phyloP scores from a whole-genome alignment of 2,888 invertebrate genomes.

The Seladonia tumulorum region DNA sequence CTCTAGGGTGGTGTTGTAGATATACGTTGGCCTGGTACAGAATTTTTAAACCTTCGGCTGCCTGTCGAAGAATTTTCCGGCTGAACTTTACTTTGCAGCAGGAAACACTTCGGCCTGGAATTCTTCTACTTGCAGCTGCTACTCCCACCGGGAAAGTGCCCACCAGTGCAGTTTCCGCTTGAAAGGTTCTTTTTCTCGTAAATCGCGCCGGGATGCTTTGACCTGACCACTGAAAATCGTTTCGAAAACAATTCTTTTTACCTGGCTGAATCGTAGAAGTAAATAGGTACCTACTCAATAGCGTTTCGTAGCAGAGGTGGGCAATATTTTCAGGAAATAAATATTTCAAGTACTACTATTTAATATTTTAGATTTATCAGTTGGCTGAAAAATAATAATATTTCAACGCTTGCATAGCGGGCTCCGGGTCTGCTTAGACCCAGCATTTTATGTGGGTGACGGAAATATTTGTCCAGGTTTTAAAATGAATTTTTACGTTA shows the following conservation, averaged over 20 bases:
- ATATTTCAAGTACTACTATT: neutral
- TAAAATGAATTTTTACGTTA: no score
- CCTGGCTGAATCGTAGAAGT: neutral
- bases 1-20: conserved; percentile 71
- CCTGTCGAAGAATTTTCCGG: conserved; percentile 56
- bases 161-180: neutral
- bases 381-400: neutral
- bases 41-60: conserved; percentile 61
- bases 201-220: conserved; percentile 4
- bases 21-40: conserved; percentile 56
- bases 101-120: conserved; percentile 46
- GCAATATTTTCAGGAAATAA: neutral
- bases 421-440: no score
- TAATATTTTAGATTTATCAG: neutral
- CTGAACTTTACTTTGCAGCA: conserved; percentile 42
- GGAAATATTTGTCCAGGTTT: no score
- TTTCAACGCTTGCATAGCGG: no score
- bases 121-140: conserved; percentile 22
- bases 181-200: neutral
- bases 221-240: neutral
- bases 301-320: neutral
- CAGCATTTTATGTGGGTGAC: no score
- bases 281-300: neutral
- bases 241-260: neutral
- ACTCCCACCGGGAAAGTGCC: conserved; percentile 5